Percentiles rank a stretch among this genome's conserved stretches.
phyloP scores from a whole-genome alignment of 1,140 invertebrate genomes.

The Ostrea edulis region DNA sequence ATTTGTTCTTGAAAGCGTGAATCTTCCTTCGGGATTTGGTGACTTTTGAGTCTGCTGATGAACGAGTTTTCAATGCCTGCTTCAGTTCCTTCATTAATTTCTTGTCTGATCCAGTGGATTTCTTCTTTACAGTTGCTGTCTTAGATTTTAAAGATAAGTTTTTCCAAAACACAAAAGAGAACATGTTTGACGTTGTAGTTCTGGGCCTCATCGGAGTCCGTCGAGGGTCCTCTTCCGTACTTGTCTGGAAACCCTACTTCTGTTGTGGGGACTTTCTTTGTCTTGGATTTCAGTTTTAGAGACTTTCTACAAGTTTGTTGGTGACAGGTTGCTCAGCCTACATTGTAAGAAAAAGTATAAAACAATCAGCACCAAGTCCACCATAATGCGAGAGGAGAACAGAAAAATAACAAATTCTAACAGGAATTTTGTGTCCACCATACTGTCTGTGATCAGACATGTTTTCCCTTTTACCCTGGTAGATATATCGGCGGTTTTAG shows the following conservation, averaged over 20 bases:
- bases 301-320: constrained; percentile 42
- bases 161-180: constrained; percentile 49
- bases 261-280: neutral
- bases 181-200: neutral
- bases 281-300: neutral
- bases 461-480: constrained; percentile 52
- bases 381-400: constrained; percentile 43
- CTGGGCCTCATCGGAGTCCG: neutral
- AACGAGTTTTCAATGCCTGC: constrained; percentile 16
- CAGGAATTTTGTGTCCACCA: constrained; percentile 42
- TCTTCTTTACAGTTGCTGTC: constrained; percentile 21
- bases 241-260: constrained; percentile 37
- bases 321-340: constrained; percentile 41
- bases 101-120: neutral
- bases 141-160: constrained; percentile 34
- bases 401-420: constrained; percentile 50
- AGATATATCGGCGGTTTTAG: neutral
- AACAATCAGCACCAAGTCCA: constrained; percentile 43
- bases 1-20: constrained; percentile 50
- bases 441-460: constrained; percentile 46
- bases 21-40: constrained; percentile 5
- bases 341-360: constrained; percentile 45
- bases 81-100: constrained; percentile 38
- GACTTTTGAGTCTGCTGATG: constrained; percentile 21
- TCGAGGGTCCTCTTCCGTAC: constrained; percentile 50